A percentile compares a stretch with the other conserved stretches of the same genome.
phyloP scores from a whole-genome alignment of 2,888 invertebrate genomes.

The Athalia cordata region DNA sequence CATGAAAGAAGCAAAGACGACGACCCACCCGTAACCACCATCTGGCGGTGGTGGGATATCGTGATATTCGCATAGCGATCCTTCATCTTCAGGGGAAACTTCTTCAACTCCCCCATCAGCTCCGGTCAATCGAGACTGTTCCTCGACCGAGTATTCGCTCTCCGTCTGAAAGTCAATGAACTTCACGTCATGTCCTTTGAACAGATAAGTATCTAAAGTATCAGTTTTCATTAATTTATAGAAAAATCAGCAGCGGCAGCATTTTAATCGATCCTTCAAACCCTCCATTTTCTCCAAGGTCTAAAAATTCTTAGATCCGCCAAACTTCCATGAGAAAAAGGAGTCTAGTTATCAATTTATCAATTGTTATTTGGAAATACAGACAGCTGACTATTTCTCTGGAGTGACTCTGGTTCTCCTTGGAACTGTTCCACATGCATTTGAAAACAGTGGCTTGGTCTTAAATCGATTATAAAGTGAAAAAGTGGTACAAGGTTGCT shows the following conservation, averaged over 20 bases:
- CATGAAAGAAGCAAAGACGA: constrained; percentile 97
- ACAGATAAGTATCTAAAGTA: too few species aligned
- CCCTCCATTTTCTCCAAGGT: too few species aligned
- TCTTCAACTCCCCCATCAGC: constrained; percentile 81
- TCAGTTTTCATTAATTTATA: too few species aligned
- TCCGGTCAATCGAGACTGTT: constrained; percentile 85
- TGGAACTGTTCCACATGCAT: constrained; percentile 23
- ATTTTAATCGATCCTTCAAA: too few species aligned
- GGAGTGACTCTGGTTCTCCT: constrained; percentile 26
- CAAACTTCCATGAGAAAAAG: too few species aligned
- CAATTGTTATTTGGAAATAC: background rate
- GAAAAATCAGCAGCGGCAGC: too few species aligned
- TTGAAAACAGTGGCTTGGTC: constrained; percentile 18
- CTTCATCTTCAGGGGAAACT: constrained; percentile 75
- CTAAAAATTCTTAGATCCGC: too few species aligned
- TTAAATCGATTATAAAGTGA: background rate
- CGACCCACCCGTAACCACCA: constrained; percentile 95
- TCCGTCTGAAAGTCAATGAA: constrained; percentile 81
- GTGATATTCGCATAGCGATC: constrained; percentile 81
- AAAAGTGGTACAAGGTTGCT: constrained; percentile 29
- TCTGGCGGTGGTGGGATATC: constrained; percentile 91
- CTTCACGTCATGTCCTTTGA: too few species aligned
- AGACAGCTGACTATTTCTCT: background rate
- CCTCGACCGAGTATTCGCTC: constrained; percentile 90
- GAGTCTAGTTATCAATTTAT: too few species aligned